Conservation (phyloP, 2,888 invertebrate genomes). For the Agonum fuliginosum region DNA sequence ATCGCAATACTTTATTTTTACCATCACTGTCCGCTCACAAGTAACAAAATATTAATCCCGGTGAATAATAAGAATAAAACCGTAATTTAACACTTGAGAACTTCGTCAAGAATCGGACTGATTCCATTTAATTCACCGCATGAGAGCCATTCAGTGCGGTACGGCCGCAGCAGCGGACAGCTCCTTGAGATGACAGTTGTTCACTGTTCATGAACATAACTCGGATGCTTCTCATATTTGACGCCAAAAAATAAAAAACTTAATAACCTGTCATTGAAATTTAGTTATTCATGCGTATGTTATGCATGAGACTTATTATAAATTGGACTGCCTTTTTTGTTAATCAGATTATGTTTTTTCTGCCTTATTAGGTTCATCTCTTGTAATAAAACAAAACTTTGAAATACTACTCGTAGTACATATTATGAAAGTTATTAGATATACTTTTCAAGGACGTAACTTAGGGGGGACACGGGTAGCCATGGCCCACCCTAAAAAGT, state of each 20-base stretch:
- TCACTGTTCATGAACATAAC: constrained; percentile 9
- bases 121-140: constrained; percentile 30
- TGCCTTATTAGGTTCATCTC: no score
- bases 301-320: not conserved
- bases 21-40: not conserved
- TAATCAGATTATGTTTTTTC: not conserved
- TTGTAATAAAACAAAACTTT: no score
- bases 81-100: constrained; percentile 36
- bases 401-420: no score
- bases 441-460: no score
- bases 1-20: constrained; percentile 16
- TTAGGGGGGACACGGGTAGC: no score
- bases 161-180: not conserved
- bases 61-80: constrained; percentile 23
- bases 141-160: constrained; percentile 28
- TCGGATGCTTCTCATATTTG: constrained; percentile 4
- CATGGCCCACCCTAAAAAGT: no score
- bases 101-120: constrained; percentile 38
- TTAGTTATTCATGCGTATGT: constrained; percentile 31
- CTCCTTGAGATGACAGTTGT: constrained; percentile 31
- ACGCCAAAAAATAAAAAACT: constrained; percentile 21
- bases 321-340: not conserved
- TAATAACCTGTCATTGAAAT: constrained; percentile 41
- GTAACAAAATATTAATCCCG: not conserved
- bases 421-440: no score